phyloP scores from a whole-genome alignment of 2,797 vertebrate genomes.

The Vipera ursinii region DNA sequence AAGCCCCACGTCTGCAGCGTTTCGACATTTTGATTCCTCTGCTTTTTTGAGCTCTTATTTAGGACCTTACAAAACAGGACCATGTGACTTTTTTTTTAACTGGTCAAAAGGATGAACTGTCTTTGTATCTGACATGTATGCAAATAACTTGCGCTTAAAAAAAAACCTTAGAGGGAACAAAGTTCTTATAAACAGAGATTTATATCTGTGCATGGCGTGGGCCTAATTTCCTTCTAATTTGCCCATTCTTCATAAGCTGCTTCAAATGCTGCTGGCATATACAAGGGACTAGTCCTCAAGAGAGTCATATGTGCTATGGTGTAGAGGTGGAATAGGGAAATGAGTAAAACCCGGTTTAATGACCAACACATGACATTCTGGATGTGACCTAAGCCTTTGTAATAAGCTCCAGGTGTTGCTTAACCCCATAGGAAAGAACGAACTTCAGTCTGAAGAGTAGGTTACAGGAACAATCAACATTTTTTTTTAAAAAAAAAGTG shows the following conservation, averaged over 20 bases:
- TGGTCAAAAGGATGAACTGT: not conserved
- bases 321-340: not conserved
- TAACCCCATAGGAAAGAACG: not conserved
- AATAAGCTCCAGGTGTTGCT: not conserved
- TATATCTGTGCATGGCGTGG: not conserved
- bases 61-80: not conserved
- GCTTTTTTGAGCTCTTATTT: not conserved
- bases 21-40: not conserved
- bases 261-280: not conserved
- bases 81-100: not conserved
- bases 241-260: not conserved
- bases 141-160: slow-evolving; percentile 11
- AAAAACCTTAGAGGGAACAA: slow-evolving; percentile 30
- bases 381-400: not conserved
- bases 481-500: not conserved
- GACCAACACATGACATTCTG: no score
- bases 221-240: not conserved
- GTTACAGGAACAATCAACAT: not conserved
- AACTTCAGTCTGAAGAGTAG: not conserved
- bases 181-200: slow-evolving; percentile 30
- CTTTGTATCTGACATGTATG: slow-evolving; percentile 7
- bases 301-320: not conserved
- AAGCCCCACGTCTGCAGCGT: not conserved
- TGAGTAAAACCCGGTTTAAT: not conserved
- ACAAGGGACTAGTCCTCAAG: not conserved